Percentiles rank a stretch among this genome's conserved stretches.
Conservation (phyloP, 1,140 invertebrate genomes). For the Hylyphantes graminicola region DNA sequence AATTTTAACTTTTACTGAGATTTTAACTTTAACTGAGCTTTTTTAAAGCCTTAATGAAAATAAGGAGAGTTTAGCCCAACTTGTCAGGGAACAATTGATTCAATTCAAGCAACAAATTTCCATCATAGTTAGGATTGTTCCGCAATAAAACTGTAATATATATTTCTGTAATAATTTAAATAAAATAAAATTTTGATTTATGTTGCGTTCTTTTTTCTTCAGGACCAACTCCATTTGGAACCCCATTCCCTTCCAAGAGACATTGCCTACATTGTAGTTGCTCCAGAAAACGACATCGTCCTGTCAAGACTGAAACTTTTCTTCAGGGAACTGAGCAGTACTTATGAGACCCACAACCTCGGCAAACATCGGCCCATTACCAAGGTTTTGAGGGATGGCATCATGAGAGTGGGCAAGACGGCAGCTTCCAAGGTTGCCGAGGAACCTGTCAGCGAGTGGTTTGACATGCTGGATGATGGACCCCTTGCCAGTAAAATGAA, state of each 20-base stretch:
- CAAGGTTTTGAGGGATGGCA: constrained; percentile 72
- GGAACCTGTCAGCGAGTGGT: constrained; percentile 90
- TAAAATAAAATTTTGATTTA: neutral
- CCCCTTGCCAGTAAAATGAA: constrained; percentile 83
- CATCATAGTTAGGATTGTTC: no score
- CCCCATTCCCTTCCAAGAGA: constrained; percentile 93
- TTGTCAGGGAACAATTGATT: no score
- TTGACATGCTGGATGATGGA: constrained; percentile 79
- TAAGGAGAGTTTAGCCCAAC: no score
- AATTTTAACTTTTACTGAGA: no score
- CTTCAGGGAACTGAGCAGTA: constrained; percentile 91
- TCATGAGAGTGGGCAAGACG: constrained; percentile 84
- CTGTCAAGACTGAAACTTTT: constrained; percentile 82
- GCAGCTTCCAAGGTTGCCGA: constrained; percentile 74
- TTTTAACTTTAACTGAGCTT: no score
- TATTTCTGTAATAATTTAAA: no score
- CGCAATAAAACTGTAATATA: no score
- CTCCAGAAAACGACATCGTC: constrained; percentile 90
- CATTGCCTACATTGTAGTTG: constrained; percentile 92
- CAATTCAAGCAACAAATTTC: no score
- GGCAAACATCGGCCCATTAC: constrained; percentile 62
- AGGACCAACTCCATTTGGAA: constrained; percentile 89
- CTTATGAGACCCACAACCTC: constrained; percentile 80
- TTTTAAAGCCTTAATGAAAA: no score
- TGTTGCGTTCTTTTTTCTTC: neutral